Percentiles rank a stretch among this genome's conserved stretches.
These are phyloP conservation scores for Eublepharis macularius DNA, from an alignment of 2,113 vertebrate genomes.

Conservation along the genomic window DNA sequence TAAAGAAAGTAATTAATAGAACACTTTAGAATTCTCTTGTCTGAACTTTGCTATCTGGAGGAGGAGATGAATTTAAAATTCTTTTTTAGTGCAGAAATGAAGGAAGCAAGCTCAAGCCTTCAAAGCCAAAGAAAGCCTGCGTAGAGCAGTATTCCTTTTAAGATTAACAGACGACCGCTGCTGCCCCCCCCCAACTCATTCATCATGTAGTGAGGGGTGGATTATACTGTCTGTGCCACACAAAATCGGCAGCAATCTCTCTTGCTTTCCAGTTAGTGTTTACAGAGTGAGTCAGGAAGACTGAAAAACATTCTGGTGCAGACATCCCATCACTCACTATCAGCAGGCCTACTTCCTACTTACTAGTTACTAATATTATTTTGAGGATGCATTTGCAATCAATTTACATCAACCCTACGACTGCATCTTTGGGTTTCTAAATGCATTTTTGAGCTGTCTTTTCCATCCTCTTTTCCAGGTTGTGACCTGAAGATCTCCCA, in stretches of 20 bases:
- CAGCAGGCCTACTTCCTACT: slow-evolving; percentile 2
- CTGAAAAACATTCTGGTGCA: background rate
- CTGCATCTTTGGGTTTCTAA: background rate
- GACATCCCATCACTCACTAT: background rate
- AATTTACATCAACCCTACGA: background rate
- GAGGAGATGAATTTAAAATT: slow-evolving; percentile 21
- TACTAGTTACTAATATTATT: background rate
- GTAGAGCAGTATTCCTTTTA: background rate
- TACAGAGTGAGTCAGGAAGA: slow-evolving; percentile 3
- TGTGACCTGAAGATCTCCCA: too few relatives aligned
- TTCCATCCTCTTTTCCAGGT: background rate
- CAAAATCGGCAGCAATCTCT: background rate
- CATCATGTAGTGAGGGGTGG: background rate
- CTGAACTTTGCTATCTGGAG: slow-evolving; percentile 2
- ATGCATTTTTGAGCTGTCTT: background rate
- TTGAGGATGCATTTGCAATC: background rate
- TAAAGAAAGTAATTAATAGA: slow-evolving; percentile 42
- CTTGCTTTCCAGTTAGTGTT: slow-evolving; percentile 9
- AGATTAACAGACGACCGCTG: slow-evolving; percentile 16
- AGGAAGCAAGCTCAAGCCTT: background rate
- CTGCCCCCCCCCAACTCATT: slow-evolving; percentile 3
- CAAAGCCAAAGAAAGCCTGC: background rate
- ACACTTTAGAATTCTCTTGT: slow-evolving; percentile 22
- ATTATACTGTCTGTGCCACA: slow-evolving; percentile 18
- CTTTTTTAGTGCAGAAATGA: background rate